Conservation (phyloP, 2,113 vertebrate species). For the Arvicanthis niloticus region DNA sequence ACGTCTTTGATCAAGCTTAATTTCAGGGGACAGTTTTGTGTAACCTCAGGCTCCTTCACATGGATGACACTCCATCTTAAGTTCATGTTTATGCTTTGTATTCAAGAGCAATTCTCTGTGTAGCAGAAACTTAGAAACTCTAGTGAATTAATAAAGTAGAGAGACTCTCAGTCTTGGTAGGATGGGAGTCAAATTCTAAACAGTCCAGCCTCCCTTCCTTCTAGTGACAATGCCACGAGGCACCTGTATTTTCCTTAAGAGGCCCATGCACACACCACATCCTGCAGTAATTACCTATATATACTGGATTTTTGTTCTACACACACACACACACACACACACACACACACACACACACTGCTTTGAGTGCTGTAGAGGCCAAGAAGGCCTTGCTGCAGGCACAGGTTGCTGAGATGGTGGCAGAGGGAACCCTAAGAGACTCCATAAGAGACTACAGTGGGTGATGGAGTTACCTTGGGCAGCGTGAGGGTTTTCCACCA, state of each 20-base stretch:
- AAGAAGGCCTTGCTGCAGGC: neutral
- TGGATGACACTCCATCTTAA: too few species aligned
- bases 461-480: neutral
- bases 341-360: neutral
- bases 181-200: rapidly evolving
- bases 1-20: neutral
- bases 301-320: neutral
- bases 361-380: neutral
- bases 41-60: neutral
- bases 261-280: neutral
- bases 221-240: neutral
- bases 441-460: neutral
- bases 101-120: neutral
- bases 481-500: neutral
- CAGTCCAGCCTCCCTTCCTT: neutral
- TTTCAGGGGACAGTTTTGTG: neutral
- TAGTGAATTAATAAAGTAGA: rapidly evolving
- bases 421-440: neutral
- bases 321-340: neutral
- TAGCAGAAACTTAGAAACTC: neutral
- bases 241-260: neutral
- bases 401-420: too few species aligned
- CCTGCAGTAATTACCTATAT: neutral
- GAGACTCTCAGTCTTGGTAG: neutral
- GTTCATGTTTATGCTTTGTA: neutral